Evolutionary conservation across 2,113 vertebrate species (phyloP), one percentile per base, ranked within the genome.

Genomic region (Athene noctua): DNA sequence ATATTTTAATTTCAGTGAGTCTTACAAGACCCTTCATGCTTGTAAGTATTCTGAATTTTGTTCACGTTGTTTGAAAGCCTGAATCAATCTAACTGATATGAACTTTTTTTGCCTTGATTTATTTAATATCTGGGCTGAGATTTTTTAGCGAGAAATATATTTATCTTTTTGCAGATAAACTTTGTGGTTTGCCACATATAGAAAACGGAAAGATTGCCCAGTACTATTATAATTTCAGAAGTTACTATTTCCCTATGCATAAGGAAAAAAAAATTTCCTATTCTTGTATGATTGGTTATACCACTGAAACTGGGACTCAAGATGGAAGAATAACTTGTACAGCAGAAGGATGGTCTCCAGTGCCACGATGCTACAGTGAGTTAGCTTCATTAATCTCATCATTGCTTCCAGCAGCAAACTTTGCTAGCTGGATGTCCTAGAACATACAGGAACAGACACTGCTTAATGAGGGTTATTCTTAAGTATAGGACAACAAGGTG

Each of bases 151-250:
- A 67, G 57, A 44, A 63, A 65, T 27, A 26, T 16, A 36, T 54
- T 63, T 58, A 13, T 81, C 19, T 82, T 95, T 92, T 98, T 97
- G 27, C 96, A 98, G 98, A 95, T 54, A 97, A 72, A 49, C 55
- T 49, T 61, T 98, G 98, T 93, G 96, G 93, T 73, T 91, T 98
- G 86, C 98, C 98, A 19, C 62, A 14, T 2, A 83, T 98, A 94
- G 95, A 97, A 92, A 97, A 98, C 85, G 98, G 98, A 93, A 89
- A 72, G 27, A 86, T 98, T 75, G 97, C 97, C 38, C 92, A 79
- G 15, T 98, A 97, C 82, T 98, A 97, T 65, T 98, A 98, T 49
- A 96, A 73, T 72, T 98, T 98, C 81, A 96, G 51, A 96, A 97
- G 18, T 46, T 80, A 97, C 77, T 98, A 98, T 79, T 98, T 98